Percentiles rank a stretch among this genome's conserved stretches.
Evolutionary conservation across 1,140 invertebrate genomes (phyloP).

Genomic region (Drosophila trapezifrons): DNA sequence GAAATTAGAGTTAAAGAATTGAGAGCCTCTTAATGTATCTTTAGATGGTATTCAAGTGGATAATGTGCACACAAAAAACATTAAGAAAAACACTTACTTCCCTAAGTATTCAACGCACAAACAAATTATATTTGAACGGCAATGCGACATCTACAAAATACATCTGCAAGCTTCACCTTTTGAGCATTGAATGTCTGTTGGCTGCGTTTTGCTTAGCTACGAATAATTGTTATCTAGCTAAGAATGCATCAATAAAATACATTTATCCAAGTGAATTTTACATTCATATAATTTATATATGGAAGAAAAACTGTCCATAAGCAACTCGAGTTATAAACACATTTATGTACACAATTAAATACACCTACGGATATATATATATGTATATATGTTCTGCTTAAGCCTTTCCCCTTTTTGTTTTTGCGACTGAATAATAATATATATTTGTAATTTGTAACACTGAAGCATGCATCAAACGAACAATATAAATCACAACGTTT

Average conservation of each 20-base stretch:
- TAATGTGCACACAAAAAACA: slow-evolving; percentile 55
- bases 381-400: slow-evolving; percentile 11
- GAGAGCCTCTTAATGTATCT: slow-evolving; percentile 46
- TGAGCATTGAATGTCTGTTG: slow-evolving; percentile 35
- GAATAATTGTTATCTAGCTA: slow-evolving; percentile 72
- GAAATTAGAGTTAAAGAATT: slow-evolving; percentile 69
- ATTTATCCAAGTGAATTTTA: slow-evolving; percentile 65
- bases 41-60: slow-evolving; percentile 25
- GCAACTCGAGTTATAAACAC: slow-evolving; percentile 56
- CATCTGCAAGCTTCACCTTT: slow-evolving; percentile 33
- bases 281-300: slow-evolving; percentile 55
- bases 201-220: slow-evolving; percentile 38
- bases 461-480: slow-evolving; percentile 74
- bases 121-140: slow-evolving; percentile 41
- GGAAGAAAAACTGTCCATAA: slow-evolving; percentile 82
- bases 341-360: slow-evolving; percentile 43
- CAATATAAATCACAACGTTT: slow-evolving; percentile 79
- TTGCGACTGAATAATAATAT: slow-evolving; percentile 50
- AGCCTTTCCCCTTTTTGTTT: slow-evolving; percentile 2
- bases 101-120: slow-evolving; percentile 36
- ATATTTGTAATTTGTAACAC: slow-evolving; percentile 47
- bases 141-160: slow-evolving; percentile 64
- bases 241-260: slow-evolving; percentile 79
- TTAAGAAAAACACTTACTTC: slow-evolving; percentile 27
- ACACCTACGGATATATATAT: slow-evolving; percentile 38